Evolutionary conservation across 2,113 vertebrate species (phyloP).

Genomic region (Siniperca chuatsi): DNA sequence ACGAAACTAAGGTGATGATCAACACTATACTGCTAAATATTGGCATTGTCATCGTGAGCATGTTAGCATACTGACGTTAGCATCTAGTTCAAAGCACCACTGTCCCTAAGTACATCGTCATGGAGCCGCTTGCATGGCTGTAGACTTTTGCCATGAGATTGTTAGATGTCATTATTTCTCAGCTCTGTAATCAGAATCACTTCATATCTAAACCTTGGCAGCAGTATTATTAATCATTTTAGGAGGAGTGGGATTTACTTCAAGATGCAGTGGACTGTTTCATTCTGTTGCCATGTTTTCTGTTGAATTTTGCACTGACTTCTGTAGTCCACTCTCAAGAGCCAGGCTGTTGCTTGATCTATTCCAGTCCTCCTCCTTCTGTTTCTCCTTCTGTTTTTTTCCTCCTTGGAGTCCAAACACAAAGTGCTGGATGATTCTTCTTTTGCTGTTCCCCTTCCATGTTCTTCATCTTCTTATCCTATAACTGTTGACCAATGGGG

Average conservation of each 20-base stretch:
- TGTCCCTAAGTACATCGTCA: background rate
- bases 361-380: constrained; percentile 66
- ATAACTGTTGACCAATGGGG: background rate
- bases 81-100: background rate
- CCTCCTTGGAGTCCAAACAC: constrained; percentile 19
- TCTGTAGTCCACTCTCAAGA: constrained; percentile 54
- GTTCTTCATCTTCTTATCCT: constrained; percentile 11
- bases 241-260: constrained; percentile 59
- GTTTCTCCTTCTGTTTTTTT: constrained; percentile 67
- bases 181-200: constrained; percentile 44
- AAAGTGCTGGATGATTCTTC: constrained; percentile 28
- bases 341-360: constrained; percentile 65
- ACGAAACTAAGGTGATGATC: no score
- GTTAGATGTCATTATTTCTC: constrained; percentile 26
- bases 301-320: constrained; percentile 54
- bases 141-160: background rate
- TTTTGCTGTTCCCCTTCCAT: constrained; percentile 11
- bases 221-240: constrained; percentile 34
- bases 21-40: background rate
- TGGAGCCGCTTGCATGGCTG: background rate
- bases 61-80: background rate
- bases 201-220: constrained; percentile 47
- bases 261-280: constrained; percentile 65
- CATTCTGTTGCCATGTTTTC: constrained; percentile 70
- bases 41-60: background rate